Base-by-base conservation (phyloP, 2,113 vertebrate species). In the human (Homo sapiens) region DNA sequence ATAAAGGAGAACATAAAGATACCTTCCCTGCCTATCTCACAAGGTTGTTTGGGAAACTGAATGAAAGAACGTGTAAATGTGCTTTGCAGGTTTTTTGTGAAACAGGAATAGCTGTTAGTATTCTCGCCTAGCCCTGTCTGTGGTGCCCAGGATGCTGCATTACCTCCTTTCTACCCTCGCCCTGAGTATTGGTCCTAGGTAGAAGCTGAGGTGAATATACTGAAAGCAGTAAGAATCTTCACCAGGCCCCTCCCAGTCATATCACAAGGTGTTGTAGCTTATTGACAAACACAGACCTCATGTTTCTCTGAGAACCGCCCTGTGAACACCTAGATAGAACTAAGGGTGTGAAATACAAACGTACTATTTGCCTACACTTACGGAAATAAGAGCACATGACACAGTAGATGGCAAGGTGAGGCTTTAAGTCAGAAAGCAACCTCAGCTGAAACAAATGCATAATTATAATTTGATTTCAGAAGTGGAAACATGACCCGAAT, bases 391-490 rank as follows among this genome's bases (percentile, higher is more conserved):
- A 30, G 1, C 8, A 9, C 81, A 43, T 1, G 5, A 23, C 38
- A 27, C 10, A 59, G 48, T 52, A 16, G 35, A 78, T 4, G 14
- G 1, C 43, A 50, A 11, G 32, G 14, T 82, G 17, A 85, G 25
- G 61, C 2, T 23, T 0, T 45, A 89, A 82, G 30, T 68, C 85
- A 70, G 73, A 92, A 84, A 59, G 50, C 57, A 64, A 32, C 52
- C 52, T 75, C 64, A 38, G 50, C 40, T 2, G 32, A 75, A 91
- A 93, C 68, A 86, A 70, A 97, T 45, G 20, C 25, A 52, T 79
- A 70, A 80, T 95, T 84, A 45, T n/a, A 22, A 68, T 57, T 52
- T 64, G 66, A 83, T 96, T 86, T 95, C 94, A 38, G 68, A 87
- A 86, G 22, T 35, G 13, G 55, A 83, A 92, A 72, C 57, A 43